These are phyloP conservation scores for Anas platyrhynchos DNA, from an alignment of 2,113 vertebrate species.

Conservation along the genomic window DNA sequence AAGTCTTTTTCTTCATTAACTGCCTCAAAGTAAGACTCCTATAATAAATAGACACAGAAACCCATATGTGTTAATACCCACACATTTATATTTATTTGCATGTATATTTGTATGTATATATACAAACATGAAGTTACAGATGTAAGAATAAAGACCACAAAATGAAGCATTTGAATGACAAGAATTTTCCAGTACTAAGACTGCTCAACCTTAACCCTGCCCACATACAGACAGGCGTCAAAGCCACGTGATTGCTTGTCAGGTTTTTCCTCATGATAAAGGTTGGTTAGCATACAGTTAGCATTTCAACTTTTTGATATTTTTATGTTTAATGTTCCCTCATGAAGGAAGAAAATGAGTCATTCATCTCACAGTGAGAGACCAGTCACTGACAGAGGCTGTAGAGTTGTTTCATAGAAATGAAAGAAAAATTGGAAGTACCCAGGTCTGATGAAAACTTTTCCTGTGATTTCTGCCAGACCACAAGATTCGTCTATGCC, in stretches of 20 bases:
- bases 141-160: background rate
- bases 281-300: background rate
- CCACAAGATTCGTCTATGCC: background rate
- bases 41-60: conserved; percentile 58
- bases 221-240: background rate
- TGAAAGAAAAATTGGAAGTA: background rate
- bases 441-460: background rate
- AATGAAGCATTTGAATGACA: background rate
- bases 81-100: conserved; percentile 62
- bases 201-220: background rate
- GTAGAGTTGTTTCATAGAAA: background rate
- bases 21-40: conserved; percentile 50
- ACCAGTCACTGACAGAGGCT: background rate
- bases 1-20: conserved; percentile 64
- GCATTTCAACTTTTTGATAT: background rate
- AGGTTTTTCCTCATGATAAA: background rate
- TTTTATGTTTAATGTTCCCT: conserved; percentile 14
- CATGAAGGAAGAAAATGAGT: conserved; percentile 1
- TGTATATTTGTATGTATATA: background rate
- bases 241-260: background rate
- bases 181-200: background rate
- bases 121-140: background rate
- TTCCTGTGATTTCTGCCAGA: background rate
- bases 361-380: background rate
- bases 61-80: conserved; percentile 24